Evolutionary conservation across 2,888 invertebrate genomes (phyloP).

Genomic region (Tetragnatha montana): DNA sequence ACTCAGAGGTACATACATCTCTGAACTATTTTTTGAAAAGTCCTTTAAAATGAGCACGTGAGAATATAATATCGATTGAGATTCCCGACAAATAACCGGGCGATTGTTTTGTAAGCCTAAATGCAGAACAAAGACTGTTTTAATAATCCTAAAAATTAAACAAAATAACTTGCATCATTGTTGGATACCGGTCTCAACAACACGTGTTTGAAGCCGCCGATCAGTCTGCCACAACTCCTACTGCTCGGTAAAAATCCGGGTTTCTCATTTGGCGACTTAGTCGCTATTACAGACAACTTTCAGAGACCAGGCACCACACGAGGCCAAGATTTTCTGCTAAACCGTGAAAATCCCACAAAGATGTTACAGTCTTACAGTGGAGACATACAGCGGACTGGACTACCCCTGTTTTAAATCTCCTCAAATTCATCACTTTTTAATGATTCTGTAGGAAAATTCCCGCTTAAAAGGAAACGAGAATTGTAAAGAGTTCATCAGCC

Average conservation of each 20-base stretch:
- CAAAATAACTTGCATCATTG: conserved; percentile 23
- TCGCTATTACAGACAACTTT: not conserved
- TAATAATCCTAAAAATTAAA: not conserved
- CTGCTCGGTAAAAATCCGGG: not conserved
- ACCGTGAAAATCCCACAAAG: too few relatives aligned
- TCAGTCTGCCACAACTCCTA: conserved; percentile 43
- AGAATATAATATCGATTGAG: not conserved
- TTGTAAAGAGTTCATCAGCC: conserved; percentile 30
- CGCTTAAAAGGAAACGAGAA: not conserved
- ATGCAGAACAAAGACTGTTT: too few relatives aligned
- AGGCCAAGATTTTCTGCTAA: too few relatives aligned
- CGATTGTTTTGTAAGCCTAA: not conserved
- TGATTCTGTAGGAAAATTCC: not conserved
- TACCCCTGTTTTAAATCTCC: too few relatives aligned
- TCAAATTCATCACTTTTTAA: too few relatives aligned
- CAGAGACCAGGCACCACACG: not conserved
- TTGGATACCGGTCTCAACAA: not conserved
- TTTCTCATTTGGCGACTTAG: conserved; percentile 14
- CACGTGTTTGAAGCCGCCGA: conserved; percentile 55
- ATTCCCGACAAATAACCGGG: not conserved
- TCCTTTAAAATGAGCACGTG: too few relatives aligned
- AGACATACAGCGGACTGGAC: too few relatives aligned
- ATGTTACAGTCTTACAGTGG: too few relatives aligned
- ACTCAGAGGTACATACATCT: too few relatives aligned
- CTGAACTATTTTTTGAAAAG: too few relatives aligned